Evolutionary conservation across 2,797 vertebrate genomes (phyloP).

Genomic region (Tadarida brasiliensis): DNA sequence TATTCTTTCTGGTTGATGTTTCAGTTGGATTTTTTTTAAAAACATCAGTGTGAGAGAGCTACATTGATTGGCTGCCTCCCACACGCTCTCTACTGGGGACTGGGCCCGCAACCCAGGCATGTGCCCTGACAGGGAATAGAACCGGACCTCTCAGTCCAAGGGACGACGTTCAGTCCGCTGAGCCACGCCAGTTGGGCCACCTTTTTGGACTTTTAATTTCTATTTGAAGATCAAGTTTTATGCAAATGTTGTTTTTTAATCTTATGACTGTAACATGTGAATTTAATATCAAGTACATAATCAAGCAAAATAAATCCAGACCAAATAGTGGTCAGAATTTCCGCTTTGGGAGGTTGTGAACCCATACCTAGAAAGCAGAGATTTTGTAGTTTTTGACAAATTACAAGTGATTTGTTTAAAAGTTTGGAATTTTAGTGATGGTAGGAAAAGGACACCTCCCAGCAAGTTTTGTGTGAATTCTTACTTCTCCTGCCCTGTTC

Average conservation of each 20-base stretch:
- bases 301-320: not conserved
- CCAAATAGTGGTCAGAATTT: not conserved
- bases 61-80: too few relatives aligned
- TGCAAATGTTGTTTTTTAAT: not conserved
- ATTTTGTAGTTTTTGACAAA: not conserved
- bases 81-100: too few relatives aligned
- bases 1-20: too few relatives aligned
- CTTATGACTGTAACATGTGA: not conserved
- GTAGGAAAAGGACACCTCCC: rapidly evolving
- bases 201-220: not conserved
- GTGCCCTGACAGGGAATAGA: too few relatives aligned
- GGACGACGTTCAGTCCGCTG: too few relatives aligned
- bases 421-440: not conserved
- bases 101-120: too few relatives aligned
- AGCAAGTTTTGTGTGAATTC: not conserved
- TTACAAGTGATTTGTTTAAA: not conserved
- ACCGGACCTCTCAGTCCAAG: too few relatives aligned
- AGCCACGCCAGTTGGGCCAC: too few relatives aligned
- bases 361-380: not conserved
- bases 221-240: not conserved
- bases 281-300: not conserved
- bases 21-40: too few relatives aligned
- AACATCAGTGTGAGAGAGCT: too few relatives aligned
- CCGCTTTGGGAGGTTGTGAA: not conserved
- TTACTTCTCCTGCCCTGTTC: rapidly evolving